Conservation (phyloP, 2,113 vertebrate genomes). For the Xiphorhynchus elegans region DNA sequence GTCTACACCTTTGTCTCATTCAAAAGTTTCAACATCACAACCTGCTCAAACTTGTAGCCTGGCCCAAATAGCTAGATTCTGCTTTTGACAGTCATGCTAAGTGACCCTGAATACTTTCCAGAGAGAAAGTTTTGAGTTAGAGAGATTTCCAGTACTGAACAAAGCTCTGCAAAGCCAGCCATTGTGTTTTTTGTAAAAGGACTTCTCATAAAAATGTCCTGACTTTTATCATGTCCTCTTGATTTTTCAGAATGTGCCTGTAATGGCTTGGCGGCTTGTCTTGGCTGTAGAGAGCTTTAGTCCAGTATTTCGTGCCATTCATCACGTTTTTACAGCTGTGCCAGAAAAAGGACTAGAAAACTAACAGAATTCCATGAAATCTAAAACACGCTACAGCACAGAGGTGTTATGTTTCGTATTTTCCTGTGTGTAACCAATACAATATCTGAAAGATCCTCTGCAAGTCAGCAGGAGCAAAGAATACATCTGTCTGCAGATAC, state of each 20-base stretch:
- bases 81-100: background rate
- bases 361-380: background rate
- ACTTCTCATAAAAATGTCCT: background rate
- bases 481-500: background rate
- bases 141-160: background rate
- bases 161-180: background rate
- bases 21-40: background rate
- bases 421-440: background rate
- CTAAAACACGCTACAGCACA: background rate
- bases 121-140: background rate
- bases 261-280: background rate
- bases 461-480: background rate
- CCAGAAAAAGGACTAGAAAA: background rate
- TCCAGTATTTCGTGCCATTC: background rate
- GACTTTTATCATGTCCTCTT: background rate
- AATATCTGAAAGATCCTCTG: background rate
- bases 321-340: background rate
- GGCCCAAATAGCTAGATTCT: accelerated
- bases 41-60: background rate
- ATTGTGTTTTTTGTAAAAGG: background rate
- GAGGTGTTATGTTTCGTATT: background rate
- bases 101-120: background rate
- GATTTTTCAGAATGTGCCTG: background rate
- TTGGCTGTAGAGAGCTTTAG: background rate
- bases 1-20: background rate